phyloP scores from a whole-genome alignment of 2,113 vertebrate genomes.

The Carassius gibelio region DNA sequence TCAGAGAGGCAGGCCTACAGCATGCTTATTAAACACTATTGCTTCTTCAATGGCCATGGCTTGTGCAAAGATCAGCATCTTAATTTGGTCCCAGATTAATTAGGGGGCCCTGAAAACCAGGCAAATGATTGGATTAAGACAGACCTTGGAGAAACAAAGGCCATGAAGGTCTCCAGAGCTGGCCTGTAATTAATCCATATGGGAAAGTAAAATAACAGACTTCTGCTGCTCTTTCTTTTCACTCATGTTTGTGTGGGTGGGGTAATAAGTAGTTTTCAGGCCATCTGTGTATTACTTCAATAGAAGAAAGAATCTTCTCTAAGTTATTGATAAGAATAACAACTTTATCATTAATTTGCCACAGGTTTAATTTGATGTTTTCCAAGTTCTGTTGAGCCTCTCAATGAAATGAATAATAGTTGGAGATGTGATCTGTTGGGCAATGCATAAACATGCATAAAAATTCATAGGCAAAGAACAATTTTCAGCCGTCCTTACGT shows the following conservation, averaged over 20 bases:
- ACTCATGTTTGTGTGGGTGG: slow-evolving; percentile 58
- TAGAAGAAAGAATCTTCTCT: slow-evolving; percentile 23
- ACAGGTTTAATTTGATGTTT: not conserved
- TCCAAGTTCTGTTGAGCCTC: not conserved
- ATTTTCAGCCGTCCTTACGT: not conserved
- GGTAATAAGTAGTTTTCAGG: slow-evolving; percentile 53
- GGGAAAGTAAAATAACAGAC: slow-evolving; percentile 61
- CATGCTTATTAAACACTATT: slow-evolving; percentile 58
- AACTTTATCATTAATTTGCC: not conserved
- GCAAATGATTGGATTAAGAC: slow-evolving; percentile 43
- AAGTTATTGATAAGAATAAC: slow-evolving; percentile 33
- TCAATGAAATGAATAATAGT: not conserved
- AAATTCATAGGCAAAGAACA: not conserved
- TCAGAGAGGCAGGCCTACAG: slow-evolving; percentile 56
- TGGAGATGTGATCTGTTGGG: not conserved
- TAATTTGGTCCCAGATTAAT: slow-evolving; percentile 68
- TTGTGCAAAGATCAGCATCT: slow-evolving; percentile 59
- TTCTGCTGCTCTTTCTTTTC: slow-evolving; percentile 50
- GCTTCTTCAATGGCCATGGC: slow-evolving; percentile 43
- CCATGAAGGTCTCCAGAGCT: slow-evolving; percentile 56
- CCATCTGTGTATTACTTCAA: slow-evolving; percentile 64
- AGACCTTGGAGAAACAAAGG: slow-evolving; percentile 60
- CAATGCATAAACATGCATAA: not conserved
- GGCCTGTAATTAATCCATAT: slow-evolving; percentile 71
- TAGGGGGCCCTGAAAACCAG: slow-evolving; percentile 58